These are phyloP conservation scores for Dicrurus megarhynchus DNA, from an alignment of 2,113 vertebrate species.

Conservation along the genomic window DNA sequence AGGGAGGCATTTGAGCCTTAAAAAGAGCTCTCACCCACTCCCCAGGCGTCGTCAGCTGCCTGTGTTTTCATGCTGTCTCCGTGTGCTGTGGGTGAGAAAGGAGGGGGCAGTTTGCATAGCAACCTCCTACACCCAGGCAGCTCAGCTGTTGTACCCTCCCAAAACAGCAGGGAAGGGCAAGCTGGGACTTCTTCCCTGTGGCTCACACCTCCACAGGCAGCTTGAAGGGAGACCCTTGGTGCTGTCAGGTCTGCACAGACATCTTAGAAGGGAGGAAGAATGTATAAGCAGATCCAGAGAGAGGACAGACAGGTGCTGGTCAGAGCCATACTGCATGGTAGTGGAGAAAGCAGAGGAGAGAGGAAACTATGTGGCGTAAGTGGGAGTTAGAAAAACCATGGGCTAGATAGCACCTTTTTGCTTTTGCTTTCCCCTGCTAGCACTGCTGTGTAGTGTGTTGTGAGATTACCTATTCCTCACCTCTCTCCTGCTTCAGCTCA, in stretches of 20 bases:
- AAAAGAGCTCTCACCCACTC: constrained; percentile 39
- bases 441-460: neutral
- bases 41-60: constrained; percentile 18
- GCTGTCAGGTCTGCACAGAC: neutral
- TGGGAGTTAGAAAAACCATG: neutral
- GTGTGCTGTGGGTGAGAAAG: constrained; percentile 31
- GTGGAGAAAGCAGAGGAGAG: neutral
- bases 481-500: neutral
- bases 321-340: neutral
- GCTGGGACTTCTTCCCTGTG: neutral
- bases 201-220: neutral
- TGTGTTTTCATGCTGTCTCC: neutral
- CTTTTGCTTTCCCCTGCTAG: neutral
- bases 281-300: neutral
- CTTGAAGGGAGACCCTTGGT: neutral
- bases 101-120: constrained; percentile 61
- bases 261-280: neutral
- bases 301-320: neutral
- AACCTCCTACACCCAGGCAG: constrained; percentile 51
- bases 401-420: neutral
- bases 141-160: constrained; percentile 41
- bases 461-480: neutral
- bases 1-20: constrained; percentile 26
- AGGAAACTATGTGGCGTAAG: neutral
- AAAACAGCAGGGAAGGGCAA: constrained; percentile 7